Conservation (phyloP, 2,888 invertebrate species). For the Gordius sp. region DNA sequence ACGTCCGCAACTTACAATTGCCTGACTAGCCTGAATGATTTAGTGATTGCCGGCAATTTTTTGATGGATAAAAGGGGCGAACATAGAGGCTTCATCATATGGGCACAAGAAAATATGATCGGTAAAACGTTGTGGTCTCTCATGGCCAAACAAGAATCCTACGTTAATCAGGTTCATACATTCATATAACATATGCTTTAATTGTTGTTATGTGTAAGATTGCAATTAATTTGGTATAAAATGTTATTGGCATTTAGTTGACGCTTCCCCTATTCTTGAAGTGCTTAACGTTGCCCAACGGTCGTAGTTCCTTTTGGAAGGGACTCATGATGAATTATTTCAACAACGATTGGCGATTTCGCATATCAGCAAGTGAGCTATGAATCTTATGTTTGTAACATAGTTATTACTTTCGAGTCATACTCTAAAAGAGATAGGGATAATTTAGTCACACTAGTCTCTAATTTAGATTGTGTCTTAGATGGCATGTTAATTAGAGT, state of each 20-base stretch:
- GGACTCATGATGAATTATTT: constrained; percentile 83
- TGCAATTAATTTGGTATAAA: background rate
- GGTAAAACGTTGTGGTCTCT: constrained; percentile 48
- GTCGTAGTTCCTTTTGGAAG: constrained; percentile 78
- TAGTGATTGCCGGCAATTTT: background rate
- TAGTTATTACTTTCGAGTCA: no score
- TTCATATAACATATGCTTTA: background rate
- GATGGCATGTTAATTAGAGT: no score
- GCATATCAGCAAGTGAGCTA: constrained; percentile 52
- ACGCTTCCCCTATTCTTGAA: constrained; percentile 71
- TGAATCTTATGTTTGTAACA: no score
- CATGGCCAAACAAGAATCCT: constrained; percentile 24
- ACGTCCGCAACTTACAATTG: background rate
- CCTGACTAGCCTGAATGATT: background rate
- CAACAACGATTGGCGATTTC: constrained; percentile 52
- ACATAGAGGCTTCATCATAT: constrained; percentile 65
- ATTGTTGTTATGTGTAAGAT: background rate
- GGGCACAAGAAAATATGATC: constrained; percentile 76
- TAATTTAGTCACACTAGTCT: no score
- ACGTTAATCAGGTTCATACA: constrained; percentile 19
- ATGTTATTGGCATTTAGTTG: constrained; percentile 53
- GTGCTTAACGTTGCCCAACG: constrained; percentile 69
- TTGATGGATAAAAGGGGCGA: constrained; percentile 30
- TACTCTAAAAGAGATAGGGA: no score
- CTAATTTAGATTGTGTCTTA: no score